Evolutionary conservation across 2,888 invertebrate genomes (phyloP).

Genomic region (Orgyia antiqua): DNA sequence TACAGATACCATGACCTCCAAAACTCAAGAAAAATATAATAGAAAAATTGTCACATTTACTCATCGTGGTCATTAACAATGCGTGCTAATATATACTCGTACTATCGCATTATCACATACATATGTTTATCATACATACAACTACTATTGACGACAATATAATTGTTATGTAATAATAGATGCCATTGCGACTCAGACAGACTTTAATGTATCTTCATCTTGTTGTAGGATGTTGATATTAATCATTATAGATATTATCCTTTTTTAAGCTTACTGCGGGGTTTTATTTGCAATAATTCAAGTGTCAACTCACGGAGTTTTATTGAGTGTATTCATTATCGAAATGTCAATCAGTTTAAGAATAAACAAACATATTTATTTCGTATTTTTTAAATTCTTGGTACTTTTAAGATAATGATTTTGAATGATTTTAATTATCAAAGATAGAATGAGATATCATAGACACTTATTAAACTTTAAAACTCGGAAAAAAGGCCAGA

Average conservation of each 20-base stretch:
- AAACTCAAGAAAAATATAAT: conserved; percentile 18
- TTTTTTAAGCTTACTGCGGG: conserved; percentile 1
- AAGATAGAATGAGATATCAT: no score
- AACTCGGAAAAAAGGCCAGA: no score
- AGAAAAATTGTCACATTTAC: conserved; percentile 40
- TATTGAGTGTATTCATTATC: background rate
- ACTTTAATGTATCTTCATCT: conserved; percentile 7
- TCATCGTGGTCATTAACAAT: conserved; percentile 51
- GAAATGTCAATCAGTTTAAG: no score
- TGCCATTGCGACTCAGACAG: conserved; percentile 19
- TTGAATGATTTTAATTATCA: no score
- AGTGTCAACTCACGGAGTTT: background rate
- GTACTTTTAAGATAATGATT: no score
- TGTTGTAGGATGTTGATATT: conserved; percentile 17
- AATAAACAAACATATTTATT: no score
- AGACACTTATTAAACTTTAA: no score
- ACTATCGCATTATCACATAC: conserved; percentile 31
- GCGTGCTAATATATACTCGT: conserved; percentile 36
- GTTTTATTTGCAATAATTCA: background rate
- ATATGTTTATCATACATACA: conserved; percentile 12
- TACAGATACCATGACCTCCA: conserved; percentile 10
- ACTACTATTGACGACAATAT: conserved; percentile 27
- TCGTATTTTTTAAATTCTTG: no score
- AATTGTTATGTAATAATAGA: conserved; percentile 29
- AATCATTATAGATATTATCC: conserved; percentile 14